Percentiles rank a stretch among this genome's conserved stretches.
phyloP scores from a whole-genome alignment of 2,888 invertebrate species.

The Drosophila trichaetosa region DNA sequence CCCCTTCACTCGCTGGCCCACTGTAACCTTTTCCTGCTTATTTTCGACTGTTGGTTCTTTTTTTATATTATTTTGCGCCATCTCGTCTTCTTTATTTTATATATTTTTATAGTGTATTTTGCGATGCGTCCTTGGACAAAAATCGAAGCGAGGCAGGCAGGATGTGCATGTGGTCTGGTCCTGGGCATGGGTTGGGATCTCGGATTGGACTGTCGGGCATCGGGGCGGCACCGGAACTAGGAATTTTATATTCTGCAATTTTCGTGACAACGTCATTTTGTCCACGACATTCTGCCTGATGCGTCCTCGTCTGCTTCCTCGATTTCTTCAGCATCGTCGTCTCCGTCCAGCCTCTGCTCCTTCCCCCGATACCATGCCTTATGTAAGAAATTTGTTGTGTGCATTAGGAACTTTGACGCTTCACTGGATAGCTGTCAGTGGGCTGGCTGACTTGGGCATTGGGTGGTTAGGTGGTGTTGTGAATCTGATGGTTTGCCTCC shows the following conservation, averaged over 20 bases:
- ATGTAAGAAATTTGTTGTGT: slow-evolving; percentile 82
- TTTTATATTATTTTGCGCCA: slow-evolving; percentile 53
- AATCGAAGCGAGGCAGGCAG: slow-evolving; percentile 67
- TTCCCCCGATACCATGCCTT: slow-evolving; percentile 12
- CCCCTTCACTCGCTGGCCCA: background rate
- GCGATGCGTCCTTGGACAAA: slow-evolving; percentile 71
- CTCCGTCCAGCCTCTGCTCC: slow-evolving; percentile 52
- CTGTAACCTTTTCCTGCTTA: slow-evolving; percentile 17
- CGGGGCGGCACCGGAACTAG: slow-evolving; percentile 69
- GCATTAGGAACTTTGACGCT: slow-evolving; percentile 84
- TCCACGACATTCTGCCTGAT: slow-evolving; percentile 82
- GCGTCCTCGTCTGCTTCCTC: slow-evolving; percentile 61
- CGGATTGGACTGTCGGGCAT: slow-evolving; percentile 32
- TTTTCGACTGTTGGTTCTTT: slow-evolving; percentile 39
- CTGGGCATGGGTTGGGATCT: slow-evolving; percentile 27
- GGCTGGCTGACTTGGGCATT: slow-evolving; percentile 34
- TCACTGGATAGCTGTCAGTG: slow-evolving; percentile 82
- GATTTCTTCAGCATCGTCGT: slow-evolving; percentile 27
- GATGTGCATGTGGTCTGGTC: slow-evolving; percentile 68
- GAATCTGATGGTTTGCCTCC: slow-evolving; percentile 44
- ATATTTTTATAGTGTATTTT: slow-evolving; percentile 74
- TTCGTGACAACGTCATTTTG: slow-evolving; percentile 83
- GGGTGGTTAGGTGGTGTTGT: slow-evolving; percentile 28
- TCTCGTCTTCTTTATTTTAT: slow-evolving; percentile 56
- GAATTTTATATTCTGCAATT: slow-evolving; percentile 83